Evolutionary conservation across 2,888 invertebrate genomes (phyloP).

Genomic region (Deilephila porcellus): DNA sequence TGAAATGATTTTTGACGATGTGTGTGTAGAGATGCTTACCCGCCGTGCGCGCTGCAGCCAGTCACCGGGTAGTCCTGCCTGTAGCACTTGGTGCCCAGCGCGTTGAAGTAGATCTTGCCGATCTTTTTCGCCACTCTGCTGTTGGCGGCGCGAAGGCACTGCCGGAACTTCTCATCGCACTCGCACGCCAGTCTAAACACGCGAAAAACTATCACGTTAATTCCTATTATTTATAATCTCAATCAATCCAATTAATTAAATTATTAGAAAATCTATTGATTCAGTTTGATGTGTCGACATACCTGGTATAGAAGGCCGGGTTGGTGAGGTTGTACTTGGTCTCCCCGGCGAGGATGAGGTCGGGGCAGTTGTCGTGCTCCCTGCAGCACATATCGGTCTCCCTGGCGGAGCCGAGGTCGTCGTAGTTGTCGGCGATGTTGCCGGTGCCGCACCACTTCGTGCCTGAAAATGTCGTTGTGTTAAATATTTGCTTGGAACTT

Average conservation of each 20-base stretch:
- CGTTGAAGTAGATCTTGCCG: constrained; percentile 73
- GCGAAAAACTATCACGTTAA: too few species aligned
- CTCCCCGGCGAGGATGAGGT: constrained; percentile 82
- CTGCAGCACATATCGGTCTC: constrained; percentile 90
- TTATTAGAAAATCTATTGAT: not conserved
- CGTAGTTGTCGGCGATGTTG: constrained; percentile 84
- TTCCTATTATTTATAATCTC: too few species aligned
- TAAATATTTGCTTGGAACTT: not conserved
- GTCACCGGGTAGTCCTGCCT: constrained; percentile 63
- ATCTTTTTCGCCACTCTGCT: constrained; percentile 55
- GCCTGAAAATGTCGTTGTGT: constrained; percentile 68
- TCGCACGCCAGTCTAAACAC: constrained; percentile 47
- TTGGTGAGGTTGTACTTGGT: constrained; percentile 86
- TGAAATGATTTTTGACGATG: too few species aligned
- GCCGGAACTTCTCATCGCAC: constrained; percentile 68
- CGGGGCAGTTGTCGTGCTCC: constrained; percentile 89
- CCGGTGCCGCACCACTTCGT: constrained; percentile 94
- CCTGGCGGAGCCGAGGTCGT: constrained; percentile 86
- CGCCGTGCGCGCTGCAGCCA: constrained; percentile 17
- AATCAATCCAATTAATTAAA: too few species aligned
- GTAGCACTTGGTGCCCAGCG: constrained; percentile 78
- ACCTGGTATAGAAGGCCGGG: constrained; percentile 85
- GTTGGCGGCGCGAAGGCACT: constrained; percentile 59
- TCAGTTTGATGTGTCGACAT: constrained; percentile 36
- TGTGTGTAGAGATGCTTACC: not conserved